Evolutionary conservation across 2,888 invertebrate genomes (phyloP).

Genomic region (Cyclophora punctaria): DNA sequence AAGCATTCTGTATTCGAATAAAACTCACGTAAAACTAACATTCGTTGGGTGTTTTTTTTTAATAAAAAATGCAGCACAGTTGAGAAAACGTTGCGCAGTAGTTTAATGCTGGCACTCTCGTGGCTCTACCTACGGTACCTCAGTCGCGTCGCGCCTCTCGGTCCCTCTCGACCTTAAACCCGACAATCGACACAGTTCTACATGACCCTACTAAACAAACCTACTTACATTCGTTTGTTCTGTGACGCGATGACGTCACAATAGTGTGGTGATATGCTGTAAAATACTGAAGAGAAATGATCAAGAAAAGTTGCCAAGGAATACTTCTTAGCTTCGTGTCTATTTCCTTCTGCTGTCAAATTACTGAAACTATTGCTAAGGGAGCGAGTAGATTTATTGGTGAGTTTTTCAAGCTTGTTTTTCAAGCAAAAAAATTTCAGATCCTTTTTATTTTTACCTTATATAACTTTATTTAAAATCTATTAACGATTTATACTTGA

Average conservation of each 20-base stretch:
- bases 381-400: constrained; percentile 67
- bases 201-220: constrained; percentile 18
- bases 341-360: constrained; percentile 67
- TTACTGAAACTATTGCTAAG: constrained; percentile 66
- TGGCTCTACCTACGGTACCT: constrained; percentile 31
- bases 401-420: constrained; percentile 27
- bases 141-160: constrained; percentile 54
- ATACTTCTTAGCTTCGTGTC: constrained; percentile 66
- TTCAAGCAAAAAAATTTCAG: too few relatives aligned
- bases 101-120: constrained; percentile 32
- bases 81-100: constrained; percentile 57
- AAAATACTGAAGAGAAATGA: constrained; percentile 35
- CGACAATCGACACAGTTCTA: constrained; percentile 34
- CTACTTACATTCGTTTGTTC: constrained; percentile 3
- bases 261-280: constrained; percentile 23
- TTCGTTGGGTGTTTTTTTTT: constrained; percentile 39
- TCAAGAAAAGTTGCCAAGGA: constrained; percentile 66
- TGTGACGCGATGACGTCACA: constrained; percentile 24
- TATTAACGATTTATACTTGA: too few relatives aligned
- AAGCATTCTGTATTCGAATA: constrained; percentile 24
- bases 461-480: too few relatives aligned
- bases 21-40: constrained; percentile 29
- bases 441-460: too few relatives aligned
- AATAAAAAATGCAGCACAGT: constrained; percentile 38
- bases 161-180: constrained; percentile 52